Conservation (phyloP, 2,113 vertebrate genomes). For the Todiramphus saurophagus region DNA sequence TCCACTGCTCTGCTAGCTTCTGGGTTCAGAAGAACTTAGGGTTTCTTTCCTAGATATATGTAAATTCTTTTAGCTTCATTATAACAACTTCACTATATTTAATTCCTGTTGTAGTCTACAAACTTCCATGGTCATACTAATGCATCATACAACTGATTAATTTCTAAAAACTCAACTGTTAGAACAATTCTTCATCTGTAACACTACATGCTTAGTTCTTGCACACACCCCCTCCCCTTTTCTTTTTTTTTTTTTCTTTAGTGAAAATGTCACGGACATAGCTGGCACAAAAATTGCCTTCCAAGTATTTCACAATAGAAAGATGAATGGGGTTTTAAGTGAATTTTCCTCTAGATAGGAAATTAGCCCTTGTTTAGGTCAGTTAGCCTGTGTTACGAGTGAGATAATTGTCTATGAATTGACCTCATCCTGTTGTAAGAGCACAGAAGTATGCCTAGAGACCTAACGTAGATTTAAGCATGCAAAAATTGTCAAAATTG, state of each 20-base stretch:
- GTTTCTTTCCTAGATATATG: background rate
- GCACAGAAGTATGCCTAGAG: background rate
- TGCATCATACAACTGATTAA: background rate
- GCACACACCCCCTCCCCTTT: rapidly evolving
- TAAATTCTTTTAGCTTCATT: background rate
- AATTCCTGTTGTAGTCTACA: background rate
- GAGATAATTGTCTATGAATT: background rate
- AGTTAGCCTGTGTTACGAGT: background rate
- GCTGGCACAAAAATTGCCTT: background rate
- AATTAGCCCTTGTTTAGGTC: background rate
- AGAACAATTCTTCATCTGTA: background rate
- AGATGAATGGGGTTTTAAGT: background rate
- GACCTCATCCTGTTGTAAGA: background rate
- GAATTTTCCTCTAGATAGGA: background rate
- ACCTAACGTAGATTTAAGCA: background rate
- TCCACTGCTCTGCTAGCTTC: background rate
- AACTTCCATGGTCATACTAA: background rate
- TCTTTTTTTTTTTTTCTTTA: background rate
- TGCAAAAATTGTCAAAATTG: background rate
- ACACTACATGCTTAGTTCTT: background rate
- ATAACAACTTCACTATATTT: background rate
- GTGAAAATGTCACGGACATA: background rate
- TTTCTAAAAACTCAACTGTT: background rate
- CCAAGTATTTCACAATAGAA: background rate
- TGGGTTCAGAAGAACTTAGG: background rate